phyloP scores from a whole-genome alignment of 2,113 vertebrate species.

The Leucopternis melanops region DNA sequence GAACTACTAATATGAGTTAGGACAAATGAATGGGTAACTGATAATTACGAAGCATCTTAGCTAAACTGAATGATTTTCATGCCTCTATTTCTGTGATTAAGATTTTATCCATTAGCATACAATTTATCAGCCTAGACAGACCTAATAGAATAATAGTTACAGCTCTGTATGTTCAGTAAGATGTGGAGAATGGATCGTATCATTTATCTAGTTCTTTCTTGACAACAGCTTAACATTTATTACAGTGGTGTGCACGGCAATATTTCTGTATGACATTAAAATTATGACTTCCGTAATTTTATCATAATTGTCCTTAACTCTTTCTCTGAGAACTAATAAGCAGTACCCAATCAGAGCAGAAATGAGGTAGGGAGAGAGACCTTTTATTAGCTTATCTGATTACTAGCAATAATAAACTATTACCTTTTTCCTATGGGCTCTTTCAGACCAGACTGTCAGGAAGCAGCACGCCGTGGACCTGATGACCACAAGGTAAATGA shows the following conservation, averaged over 20 bases:
- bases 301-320: conserved; percentile 19
- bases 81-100: conserved; percentile 34
- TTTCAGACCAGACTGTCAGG: not conserved
- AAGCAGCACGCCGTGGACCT: not conserved
- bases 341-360: not conserved
- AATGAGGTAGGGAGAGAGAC: not conserved
- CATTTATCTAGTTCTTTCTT: conserved; percentile 32
- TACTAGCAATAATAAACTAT: not conserved
- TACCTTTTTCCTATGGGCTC: not conserved
- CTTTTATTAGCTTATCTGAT: not conserved
- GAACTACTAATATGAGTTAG: not conserved
- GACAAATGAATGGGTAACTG: not conserved
- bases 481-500: not conserved
- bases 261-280: conserved; percentile 27
- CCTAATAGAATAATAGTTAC: not conserved
- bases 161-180: conserved; percentile 5
- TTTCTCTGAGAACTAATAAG: not conserved
- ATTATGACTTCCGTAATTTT: conserved; percentile 19
- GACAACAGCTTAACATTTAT: conserved; percentile 49
- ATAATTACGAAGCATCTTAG: not conserved
- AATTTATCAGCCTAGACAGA: conserved; percentile 25
- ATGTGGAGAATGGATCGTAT: conserved; percentile 21
- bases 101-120: conserved; percentile 33
- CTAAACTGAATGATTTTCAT: not conserved
- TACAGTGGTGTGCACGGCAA: not conserved